phyloP scores from a whole-genome alignment of 2,113 vertebrate genomes.

The Nannobrachium achirus region DNA sequence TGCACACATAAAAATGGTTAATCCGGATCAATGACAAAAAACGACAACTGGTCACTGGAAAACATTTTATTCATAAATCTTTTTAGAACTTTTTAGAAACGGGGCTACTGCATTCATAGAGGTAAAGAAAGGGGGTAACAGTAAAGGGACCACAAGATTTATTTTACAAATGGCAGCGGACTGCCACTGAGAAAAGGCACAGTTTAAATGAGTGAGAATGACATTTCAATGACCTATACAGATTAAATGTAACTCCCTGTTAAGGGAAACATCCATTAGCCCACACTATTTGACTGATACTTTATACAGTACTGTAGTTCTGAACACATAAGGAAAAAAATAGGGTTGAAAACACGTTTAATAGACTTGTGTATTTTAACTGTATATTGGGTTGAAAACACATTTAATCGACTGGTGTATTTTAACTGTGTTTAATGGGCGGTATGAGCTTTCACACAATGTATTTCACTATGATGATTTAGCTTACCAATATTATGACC shows the following conservation, averaged over 20 bases:
- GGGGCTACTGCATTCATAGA: not conserved
- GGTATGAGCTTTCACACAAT: conserved; percentile 7
- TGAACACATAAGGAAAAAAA: no score
- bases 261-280: no score
- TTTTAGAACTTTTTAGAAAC: no score
- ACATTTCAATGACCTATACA: conserved; percentile 12
- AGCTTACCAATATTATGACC: conserved; percentile 16
- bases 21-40: no score
- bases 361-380: not conserved
- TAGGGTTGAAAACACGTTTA: no score
- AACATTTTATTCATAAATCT: no score
- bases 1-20: no score
- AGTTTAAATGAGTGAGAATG: conserved; percentile 14
- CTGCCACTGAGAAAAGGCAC: conserved; percentile 59
- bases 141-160: conserved; percentile 34
- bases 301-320: no score
- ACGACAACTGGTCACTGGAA: no score
- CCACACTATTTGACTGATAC: no score
- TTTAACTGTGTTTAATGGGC: not conserved
- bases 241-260: no score
- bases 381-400: no score
- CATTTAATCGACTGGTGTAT: not conserved
- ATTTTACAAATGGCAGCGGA: conserved; percentile 48
- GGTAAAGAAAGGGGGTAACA: not conserved
- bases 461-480: not conserved